These are phyloP conservation scores for Himalopsyche japonica DNA, from an alignment of 2,888 invertebrate species.

Conservation along the genomic window DNA sequence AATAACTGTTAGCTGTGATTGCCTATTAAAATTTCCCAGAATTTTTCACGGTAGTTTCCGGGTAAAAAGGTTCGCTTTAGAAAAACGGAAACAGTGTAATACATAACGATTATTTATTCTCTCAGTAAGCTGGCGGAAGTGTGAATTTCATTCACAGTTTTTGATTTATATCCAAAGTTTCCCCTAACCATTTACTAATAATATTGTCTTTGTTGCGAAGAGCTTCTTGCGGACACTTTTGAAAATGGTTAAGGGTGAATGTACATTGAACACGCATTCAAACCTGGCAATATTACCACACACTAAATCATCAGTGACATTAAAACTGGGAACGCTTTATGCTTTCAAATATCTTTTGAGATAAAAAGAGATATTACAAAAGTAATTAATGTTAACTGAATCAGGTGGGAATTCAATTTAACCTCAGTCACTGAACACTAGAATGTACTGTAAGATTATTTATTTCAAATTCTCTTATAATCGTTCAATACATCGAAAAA, in stretches of 20 bases:
- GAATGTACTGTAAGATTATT: too few relatives aligned
- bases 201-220: constrained; percentile 34
- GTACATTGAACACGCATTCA: constrained; percentile 6
- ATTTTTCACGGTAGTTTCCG: neutral
- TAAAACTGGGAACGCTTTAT: constrained; percentile 1
- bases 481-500: too few relatives aligned
- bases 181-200: constrained; percentile 33
- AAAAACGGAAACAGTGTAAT: constrained; percentile 28
- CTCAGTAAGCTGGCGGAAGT: constrained; percentile 29
- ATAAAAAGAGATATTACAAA: neutral
- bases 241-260: constrained; percentile 9
- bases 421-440: too few relatives aligned
- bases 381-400: neutral
- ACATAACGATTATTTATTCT: constrained; percentile 36
- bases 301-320: constrained; percentile 19
- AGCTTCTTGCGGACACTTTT: constrained; percentile 3
- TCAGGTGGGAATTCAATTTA: neutral
- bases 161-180: constrained; percentile 39
- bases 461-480: too few relatives aligned
- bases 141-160: constrained; percentile 37
- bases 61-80: neutral
- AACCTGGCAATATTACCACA: constrained; percentile 26
- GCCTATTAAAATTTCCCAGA: neutral
- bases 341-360: neutral
- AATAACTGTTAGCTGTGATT: too few relatives aligned